Evolutionary conservation across 2,888 invertebrate genomes (phyloP).

Genomic region (Cacoxenus indagator): DNA sequence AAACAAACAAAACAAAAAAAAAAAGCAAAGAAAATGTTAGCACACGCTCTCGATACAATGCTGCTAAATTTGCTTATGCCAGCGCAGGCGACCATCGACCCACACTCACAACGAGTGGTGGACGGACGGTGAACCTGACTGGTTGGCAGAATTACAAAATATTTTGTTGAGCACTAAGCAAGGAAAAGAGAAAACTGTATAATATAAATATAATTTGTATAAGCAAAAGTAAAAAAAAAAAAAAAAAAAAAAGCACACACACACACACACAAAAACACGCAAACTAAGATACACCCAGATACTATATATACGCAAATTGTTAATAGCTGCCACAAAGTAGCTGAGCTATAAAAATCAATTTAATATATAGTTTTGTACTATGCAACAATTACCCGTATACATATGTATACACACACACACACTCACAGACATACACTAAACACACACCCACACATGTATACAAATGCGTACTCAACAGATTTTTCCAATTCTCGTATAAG

Average conservation of each 20-base stretch:
- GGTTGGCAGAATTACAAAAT: background rate
- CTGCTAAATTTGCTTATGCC: background rate
- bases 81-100: no score
- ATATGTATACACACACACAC: conserved; percentile 24
- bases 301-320: conserved; percentile 45
- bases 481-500: background rate
- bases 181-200: conserved; percentile 14
- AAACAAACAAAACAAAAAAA: no score
- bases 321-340: conserved; percentile 32
- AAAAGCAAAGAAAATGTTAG: conserved; percentile 13
- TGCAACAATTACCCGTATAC: conserved; percentile 19
- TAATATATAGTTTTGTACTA: background rate
- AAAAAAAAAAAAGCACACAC: background rate
- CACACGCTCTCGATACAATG: conserved; percentile 25
- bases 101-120: no score
- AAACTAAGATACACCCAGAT: conserved; percentile 27
- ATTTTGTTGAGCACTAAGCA: conserved; percentile 22
- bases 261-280: conserved; percentile 18
- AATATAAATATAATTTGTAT: conserved; percentile 29
- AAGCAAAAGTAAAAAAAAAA: conserved; percentile 18
- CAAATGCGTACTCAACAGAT: background rate
- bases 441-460: conserved; percentile 26
- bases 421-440: conserved; percentile 24
- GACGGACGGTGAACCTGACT: background rate
- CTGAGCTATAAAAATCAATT: background rate